phyloP scores from a whole-genome alignment of 2,888 invertebrate species.

The Thera britannica region DNA sequence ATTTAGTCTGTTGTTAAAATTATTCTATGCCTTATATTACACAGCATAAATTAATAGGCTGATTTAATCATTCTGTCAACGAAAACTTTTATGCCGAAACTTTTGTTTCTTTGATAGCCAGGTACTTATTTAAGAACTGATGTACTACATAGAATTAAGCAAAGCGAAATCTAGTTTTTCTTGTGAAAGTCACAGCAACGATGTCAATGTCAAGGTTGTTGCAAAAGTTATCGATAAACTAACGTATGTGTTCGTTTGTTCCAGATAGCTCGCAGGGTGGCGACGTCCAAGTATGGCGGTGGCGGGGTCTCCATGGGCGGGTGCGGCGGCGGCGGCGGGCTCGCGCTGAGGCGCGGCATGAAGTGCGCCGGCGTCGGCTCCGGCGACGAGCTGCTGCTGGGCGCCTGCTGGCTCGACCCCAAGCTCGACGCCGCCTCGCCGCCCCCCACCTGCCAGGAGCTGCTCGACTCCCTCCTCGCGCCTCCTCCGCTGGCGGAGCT shows the following conservation, averaged over 20 bases:
- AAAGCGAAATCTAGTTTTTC: background rate
- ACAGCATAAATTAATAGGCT: too few species aligned
- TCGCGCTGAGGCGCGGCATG: conserved; percentile 84
- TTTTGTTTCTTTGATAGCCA: too few species aligned
- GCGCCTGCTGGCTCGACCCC: conserved; percentile 89
- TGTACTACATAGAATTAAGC: background rate
- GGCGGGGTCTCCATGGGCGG: conserved; percentile 76
- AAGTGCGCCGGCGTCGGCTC: conserved; percentile 81
- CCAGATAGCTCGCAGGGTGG: conserved; percentile 80
- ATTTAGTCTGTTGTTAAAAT: background rate
- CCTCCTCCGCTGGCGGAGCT: conserved; percentile 91
- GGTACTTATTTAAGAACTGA: too few species aligned
- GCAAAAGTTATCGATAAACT: background rate
- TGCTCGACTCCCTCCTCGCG: conserved; percentile 88
- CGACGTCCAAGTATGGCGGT: conserved; percentile 82
- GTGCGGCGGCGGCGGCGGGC: conserved; percentile 64
- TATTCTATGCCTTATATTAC: too few species aligned
- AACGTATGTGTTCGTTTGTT: conserved; percentile 52
- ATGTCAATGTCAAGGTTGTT: background rate
- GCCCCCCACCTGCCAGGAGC: conserved; percentile 84
- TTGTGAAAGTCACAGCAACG: too few species aligned
- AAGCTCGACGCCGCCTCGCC: conserved; percentile 77
- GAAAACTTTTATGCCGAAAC: too few species aligned
- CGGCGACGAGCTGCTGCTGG: conserved; percentile 88
- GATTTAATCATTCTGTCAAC: too few species aligned